These are phyloP conservation scores for Paraescarpia echinospica DNA, from an alignment of 1,140 invertebrate species.

Conservation along the genomic window DNA sequence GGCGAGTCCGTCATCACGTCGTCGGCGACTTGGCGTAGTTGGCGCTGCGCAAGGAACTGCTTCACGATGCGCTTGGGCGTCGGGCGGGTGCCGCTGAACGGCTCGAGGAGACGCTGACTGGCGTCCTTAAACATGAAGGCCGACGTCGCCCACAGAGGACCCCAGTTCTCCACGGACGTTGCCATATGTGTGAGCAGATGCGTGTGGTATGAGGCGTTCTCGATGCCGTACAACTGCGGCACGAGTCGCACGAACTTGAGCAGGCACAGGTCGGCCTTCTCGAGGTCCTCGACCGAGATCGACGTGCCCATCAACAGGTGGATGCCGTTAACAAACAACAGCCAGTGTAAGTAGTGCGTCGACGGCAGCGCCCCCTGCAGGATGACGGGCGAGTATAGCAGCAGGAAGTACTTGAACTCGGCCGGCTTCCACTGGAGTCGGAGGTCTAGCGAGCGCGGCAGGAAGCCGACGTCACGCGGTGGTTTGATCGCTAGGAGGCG, in stretches of 20 bases:
- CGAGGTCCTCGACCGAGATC: neutral
- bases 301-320: neutral
- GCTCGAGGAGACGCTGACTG: neutral
- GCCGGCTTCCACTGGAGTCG: neutral
- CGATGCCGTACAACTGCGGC: neutral
- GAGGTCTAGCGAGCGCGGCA: neutral
- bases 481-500: neutral
- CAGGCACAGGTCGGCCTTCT: neutral
- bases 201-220: neutral
- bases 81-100: neutral
- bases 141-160: neutral
- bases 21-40: neutral
- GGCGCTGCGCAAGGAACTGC: neutral
- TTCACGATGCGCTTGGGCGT: neutral
- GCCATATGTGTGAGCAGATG: neutral
- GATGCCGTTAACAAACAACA: neutral
- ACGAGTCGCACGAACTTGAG: neutral
- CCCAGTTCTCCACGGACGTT: neutral
- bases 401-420: neutral
- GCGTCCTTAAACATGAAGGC: neutral
- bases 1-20: neutral
- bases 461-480: neutral
- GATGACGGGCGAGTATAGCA: neutral
- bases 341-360: neutral
- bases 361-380: slow-evolving; percentile 1